Conservation (phyloP, 23 tunicate genomes). For the Diplosoma virens region DNA sequence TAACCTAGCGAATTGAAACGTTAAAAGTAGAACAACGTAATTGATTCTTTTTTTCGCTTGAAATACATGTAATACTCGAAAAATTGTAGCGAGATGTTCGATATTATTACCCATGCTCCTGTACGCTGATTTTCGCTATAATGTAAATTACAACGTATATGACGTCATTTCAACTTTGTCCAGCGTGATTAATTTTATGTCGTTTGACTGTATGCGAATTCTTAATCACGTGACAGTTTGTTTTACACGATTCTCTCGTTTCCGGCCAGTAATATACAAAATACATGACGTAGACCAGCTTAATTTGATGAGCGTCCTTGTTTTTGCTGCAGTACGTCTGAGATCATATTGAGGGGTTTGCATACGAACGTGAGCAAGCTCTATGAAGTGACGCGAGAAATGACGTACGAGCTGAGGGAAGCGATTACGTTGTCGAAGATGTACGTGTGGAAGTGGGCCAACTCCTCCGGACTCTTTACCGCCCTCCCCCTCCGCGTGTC, state of each 20-base stretch:
- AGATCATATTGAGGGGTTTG: slow-evolving; percentile 17
- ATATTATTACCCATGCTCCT: too few relatives aligned
- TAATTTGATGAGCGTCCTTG: not conserved
- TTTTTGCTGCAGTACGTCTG: not conserved
- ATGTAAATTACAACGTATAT: too few relatives aligned
- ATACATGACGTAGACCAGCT: not conserved
- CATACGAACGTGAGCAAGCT: slow-evolving; percentile 18
- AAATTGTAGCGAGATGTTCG: too few relatives aligned
- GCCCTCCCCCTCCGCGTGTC: slow-evolving; percentile 21
- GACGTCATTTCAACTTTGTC: too few relatives aligned
- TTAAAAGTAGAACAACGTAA: too few relatives aligned
- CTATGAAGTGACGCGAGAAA: slow-evolving; percentile 2
- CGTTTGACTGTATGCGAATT: too few relatives aligned
- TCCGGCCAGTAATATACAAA: too few relatives aligned
- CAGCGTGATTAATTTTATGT: too few relatives aligned
- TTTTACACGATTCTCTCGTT: not conserved
- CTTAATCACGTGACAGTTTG: not conserved
- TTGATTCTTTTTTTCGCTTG: too few relatives aligned
- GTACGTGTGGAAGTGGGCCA: slow-evolving; percentile 40
- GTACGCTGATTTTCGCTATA: too few relatives aligned
- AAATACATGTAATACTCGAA: too few relatives aligned
- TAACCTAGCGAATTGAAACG: too few relatives aligned
- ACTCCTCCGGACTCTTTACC: not conserved
- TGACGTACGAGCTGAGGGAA: slow-evolving; percentile 18
- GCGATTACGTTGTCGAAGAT: not conserved